Evolutionary conservation across 2,888 invertebrate species (phyloP).

Genomic region (Xestia rhomboidea): DNA sequence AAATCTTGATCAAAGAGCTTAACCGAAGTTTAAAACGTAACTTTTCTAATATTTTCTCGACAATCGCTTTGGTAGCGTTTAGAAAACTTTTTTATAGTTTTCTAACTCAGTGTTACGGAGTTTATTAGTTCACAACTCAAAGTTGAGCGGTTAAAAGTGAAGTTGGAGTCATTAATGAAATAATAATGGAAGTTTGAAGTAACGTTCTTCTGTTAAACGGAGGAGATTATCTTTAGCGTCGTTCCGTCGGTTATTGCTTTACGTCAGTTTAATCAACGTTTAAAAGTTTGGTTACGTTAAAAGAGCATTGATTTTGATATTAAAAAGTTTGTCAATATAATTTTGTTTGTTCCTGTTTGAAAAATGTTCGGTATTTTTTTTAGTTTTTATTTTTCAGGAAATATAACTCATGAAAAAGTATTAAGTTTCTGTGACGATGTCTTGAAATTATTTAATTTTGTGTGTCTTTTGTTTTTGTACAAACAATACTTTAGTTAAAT

Average conservation of each 20-base stretch:
- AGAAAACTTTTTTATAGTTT: conserved; percentile 70
- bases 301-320: neutral
- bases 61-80: conserved; percentile 56
- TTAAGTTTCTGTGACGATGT: neutral
- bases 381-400: neutral
- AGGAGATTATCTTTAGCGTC: conserved; percentile 28
- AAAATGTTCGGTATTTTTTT: neutral
- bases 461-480: no score
- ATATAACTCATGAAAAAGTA: neutral
- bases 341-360: neutral
- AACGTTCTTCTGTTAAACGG: conserved; percentile 9
- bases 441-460: neutral
- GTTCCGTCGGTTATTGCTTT: conserved; percentile 15
- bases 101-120: conserved; percentile 54
- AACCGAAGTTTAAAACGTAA: conserved; percentile 48
- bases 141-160: conserved; percentile 61
- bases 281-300: conserved; percentile 17
- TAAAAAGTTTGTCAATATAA: neutral
- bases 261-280: conserved; percentile 25
- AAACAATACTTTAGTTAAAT: no score
- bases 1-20: conserved; percentile 34
- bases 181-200: conserved; percentile 40
- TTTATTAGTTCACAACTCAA: conserved; percentile 67
- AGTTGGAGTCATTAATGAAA: conserved; percentile 54
- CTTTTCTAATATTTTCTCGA: conserved; percentile 70